phyloP scores from a whole-genome alignment of 1,140 invertebrate genomes.

The Drosophila melanogaster region Release_6_plus_ISO1_MT NT_033777.3:25693501-25694000 shows the following conservation, averaged over 20 bases:
- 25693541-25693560: slow-evolving; percentile 51
- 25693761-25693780: not conserved
- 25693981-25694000: slow-evolving; percentile 68
- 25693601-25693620: slow-evolving; percentile 68
- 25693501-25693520: slow-evolving; percentile 47
- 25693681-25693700: not conserved
- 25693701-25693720: no score
- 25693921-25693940: slow-evolving; percentile 36
- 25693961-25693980: slow-evolving; percentile 29
- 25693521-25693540: not conserved
- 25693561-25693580: slow-evolving; percentile 69
- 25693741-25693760: not conserved
- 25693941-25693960: slow-evolving; percentile 47
- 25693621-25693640: slow-evolving; percentile 51
- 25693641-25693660: slow-evolving; percentile 42
- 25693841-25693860: slow-evolving; percentile 20
- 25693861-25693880: slow-evolving; percentile 70
- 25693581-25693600: slow-evolving; percentile 4
- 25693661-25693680: not conserved
- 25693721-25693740: not conserved
- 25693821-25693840: slow-evolving; percentile 9
- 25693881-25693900: slow-evolving; percentile 64
- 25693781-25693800: not conserved
- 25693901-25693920: slow-evolving; percentile 33
- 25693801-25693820: not conserved